phyloP scores from a whole-genome alignment of 1,140 invertebrate genomes.

The Euura saliciscinereae region DNA sequence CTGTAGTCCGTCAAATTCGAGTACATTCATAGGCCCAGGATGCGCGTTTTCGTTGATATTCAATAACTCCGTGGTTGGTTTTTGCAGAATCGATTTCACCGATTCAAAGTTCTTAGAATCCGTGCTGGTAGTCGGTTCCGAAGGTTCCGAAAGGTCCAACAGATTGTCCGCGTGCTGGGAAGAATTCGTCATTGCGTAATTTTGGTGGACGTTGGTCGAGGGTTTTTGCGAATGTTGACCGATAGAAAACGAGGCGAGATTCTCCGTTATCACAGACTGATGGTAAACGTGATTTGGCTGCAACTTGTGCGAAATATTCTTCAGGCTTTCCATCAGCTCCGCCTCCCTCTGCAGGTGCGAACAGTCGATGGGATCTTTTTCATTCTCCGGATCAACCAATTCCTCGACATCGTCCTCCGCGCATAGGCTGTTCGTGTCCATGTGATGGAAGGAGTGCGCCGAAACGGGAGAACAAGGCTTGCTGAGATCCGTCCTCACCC shows the following conservation, averaged over 20 bases:
- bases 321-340: constrained; percentile 29
- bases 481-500: constrained; percentile 38
- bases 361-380: constrained; percentile 57
- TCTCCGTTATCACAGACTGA: constrained; percentile 48
- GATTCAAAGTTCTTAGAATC: constrained; percentile 50
- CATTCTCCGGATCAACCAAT: constrained; percentile 53
- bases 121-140: constrained; percentile 43
- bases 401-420: constrained; percentile 35
- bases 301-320: constrained; percentile 27
- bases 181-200: constrained; percentile 33
- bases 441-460: constrained; percentile 42
- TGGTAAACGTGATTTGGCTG: constrained; percentile 33
- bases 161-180: constrained; percentile 40
- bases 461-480: constrained; percentile 46
- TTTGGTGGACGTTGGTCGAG: constrained; percentile 35
- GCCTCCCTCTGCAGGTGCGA: constrained; percentile 26
- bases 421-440: constrained; percentile 33
- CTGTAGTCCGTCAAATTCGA: constrained; percentile 58
- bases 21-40: constrained; percentile 56
- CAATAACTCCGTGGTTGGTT: constrained; percentile 51
- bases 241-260: constrained; percentile 41
- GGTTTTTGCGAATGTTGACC: constrained; percentile 42
- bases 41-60: constrained; percentile 59
- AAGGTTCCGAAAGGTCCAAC: constrained; percentile 45
- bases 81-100: constrained; percentile 43